These are phyloP conservation scores for Nemotelus nigrinus DNA, from an alignment of 2,888 invertebrate genomes.

Conservation along the genomic window DNA sequence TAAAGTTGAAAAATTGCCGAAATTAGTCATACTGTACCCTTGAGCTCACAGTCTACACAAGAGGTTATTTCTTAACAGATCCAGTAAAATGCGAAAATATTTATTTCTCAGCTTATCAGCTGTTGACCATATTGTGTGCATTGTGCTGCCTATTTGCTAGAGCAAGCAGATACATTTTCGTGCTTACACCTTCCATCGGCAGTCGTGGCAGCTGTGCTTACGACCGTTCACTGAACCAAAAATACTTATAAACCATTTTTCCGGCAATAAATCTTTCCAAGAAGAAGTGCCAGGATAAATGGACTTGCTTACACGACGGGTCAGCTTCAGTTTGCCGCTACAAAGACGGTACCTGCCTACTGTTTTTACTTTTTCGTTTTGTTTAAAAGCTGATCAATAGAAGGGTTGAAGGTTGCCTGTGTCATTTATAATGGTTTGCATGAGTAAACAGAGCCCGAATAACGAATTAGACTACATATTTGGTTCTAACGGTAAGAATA, in stretches of 20 bases:
- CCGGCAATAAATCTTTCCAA: slow-evolving; percentile 35
- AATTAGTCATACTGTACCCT: slow-evolving; percentile 28
- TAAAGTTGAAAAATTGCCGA: slow-evolving; percentile 22
- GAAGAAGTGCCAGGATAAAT: slow-evolving; percentile 37
- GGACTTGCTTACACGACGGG: slow-evolving; percentile 28
- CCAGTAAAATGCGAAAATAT: slow-evolving; percentile 28
- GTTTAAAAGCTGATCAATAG: slow-evolving; percentile 3
- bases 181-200: background rate
- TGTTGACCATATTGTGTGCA: slow-evolving; percentile 21
- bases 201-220: background rate
- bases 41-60: background rate
- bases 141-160: background rate
- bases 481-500: background rate
- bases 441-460: no score
- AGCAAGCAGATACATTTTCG: background rate
- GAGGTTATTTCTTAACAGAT: slow-evolving; percentile 15
- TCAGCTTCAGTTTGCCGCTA: background rate
- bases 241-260: slow-evolving; percentile 30
- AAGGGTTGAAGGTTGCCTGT: slow-evolving; percentile 5
- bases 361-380: background rate
- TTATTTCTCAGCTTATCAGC: slow-evolving; percentile 42
- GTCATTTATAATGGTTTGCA: slow-evolving; percentile 1
- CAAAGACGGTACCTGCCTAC: background rate
- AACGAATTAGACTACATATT: no score
- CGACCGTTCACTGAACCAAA: background rate